Percentiles rank a stretch among this genome's conserved stretches.
phyloP scores from a whole-genome alignment of 1,140 invertebrate species.

The Thalassaphorura encarpata region DNA sequence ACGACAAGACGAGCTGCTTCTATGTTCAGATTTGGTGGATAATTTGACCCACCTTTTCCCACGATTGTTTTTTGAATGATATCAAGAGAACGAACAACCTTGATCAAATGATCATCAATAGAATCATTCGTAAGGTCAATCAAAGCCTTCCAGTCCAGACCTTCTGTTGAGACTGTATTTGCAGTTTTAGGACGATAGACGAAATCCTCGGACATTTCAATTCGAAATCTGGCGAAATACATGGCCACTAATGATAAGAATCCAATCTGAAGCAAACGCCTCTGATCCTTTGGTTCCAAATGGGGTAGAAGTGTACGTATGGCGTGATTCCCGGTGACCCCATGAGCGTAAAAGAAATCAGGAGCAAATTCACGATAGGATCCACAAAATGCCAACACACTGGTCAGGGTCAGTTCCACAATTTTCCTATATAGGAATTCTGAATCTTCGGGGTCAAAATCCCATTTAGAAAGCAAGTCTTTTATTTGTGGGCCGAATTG shows the following conservation, averaged over 20 bases:
- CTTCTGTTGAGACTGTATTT: background rate
- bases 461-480: background rate
- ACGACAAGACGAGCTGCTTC: too few species aligned
- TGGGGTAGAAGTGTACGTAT: background rate
- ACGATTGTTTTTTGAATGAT: background rate
- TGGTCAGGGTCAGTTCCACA: background rate
- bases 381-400: background rate
- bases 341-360: slow-evolving; percentile 8
- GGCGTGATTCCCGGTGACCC: background rate
- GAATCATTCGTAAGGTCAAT: background rate
- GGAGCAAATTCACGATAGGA: background rate
- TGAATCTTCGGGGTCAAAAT: background rate
- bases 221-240: background rate
- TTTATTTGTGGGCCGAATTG: background rate
- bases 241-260: background rate
- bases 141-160: background rate
- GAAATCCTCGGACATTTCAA: background rate
- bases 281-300: background rate
- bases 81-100: background rate
- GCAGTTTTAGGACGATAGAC: background rate
- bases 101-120: slow-evolving; percentile 3
- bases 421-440: background rate
- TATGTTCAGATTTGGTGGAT: too few species aligned
- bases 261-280: background rate
- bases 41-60: too few species aligned